These are phyloP conservation scores for Peromyscus attwateri DNA, from an alignment of 2,797 vertebrate genomes.

Conservation along the genomic window DNA sequence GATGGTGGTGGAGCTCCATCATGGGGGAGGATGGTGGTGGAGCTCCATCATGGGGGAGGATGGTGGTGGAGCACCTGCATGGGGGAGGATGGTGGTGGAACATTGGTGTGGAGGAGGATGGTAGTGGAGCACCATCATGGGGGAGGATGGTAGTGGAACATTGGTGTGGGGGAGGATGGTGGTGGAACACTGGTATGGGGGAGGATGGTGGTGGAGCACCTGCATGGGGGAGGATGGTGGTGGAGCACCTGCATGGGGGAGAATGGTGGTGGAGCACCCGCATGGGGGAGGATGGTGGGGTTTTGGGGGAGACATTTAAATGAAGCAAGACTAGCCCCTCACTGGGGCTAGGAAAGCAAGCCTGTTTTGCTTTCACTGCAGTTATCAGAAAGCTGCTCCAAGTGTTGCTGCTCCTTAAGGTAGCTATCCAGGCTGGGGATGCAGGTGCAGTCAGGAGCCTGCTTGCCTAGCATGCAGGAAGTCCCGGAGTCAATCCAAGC, in stretches of 20 bases:
- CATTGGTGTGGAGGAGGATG: background rate
- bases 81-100: background rate
- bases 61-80: background rate
- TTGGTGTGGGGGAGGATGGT: background rate
- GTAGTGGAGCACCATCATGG: background rate
- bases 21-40: fast-evolving
- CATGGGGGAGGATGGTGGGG: fast-evolving
- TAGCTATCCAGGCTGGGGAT: background rate
- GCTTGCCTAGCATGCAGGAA: background rate
- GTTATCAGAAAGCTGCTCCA: background rate
- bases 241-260: background rate
- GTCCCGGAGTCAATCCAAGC: background rate
- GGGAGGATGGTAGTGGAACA: no score
- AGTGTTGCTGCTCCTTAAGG: background rate
- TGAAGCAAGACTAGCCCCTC: background rate
- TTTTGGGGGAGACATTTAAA: background rate
- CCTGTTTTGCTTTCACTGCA: background rate
- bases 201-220: background rate
- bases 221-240: background rate
- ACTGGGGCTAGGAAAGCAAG: background rate
- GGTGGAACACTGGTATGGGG: background rate
- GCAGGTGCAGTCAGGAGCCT: background rate
- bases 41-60: background rate
- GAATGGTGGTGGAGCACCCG: background rate
- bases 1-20: background rate